Evolutionary conservation across 2,797 vertebrate genomes (phyloP).

Genomic region (Sebastes baramenuke): DNA sequence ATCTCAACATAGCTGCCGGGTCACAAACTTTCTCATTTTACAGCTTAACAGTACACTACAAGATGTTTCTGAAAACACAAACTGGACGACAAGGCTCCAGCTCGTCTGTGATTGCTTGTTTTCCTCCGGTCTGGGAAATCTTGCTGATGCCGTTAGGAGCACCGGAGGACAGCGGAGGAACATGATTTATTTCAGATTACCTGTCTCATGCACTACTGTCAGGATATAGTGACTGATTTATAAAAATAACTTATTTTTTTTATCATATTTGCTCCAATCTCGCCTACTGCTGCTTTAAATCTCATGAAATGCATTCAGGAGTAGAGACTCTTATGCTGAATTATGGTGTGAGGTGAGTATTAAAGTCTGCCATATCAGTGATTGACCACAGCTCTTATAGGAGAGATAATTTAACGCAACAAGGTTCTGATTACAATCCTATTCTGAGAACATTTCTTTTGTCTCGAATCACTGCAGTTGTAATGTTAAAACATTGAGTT

Average conservation of each 20-base stretch:
- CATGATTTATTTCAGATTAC: too few species aligned
- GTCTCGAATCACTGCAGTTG: not conserved
- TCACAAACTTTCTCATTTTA: too few species aligned
- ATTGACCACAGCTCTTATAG: slow-evolving; percentile 6
- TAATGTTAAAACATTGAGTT: not conserved
- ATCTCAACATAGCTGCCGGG: too few species aligned
- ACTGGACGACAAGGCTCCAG: accelerated
- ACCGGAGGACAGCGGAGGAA: accelerated
- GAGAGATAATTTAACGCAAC: not conserved
- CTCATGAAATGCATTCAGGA: not conserved
- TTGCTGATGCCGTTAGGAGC: too few species aligned
- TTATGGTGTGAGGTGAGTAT: not conserved
- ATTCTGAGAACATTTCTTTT: not conserved
- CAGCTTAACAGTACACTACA: too few species aligned
- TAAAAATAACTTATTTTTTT: too few species aligned
- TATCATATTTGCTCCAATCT: too few species aligned
- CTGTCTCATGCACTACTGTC: too few species aligned
- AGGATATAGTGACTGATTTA: too few species aligned
- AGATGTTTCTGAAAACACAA: too few species aligned
- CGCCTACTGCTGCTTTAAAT: not conserved
- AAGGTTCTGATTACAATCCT: not conserved
- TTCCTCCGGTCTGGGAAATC: too few species aligned
- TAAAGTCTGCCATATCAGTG: slow-evolving; percentile 4
- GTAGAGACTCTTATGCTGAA: not conserved
- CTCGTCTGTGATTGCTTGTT: accelerated